These are phyloP conservation scores for Dromas ardeola DNA, from an alignment of 2,113 vertebrate species.

Conservation along the genomic window DNA sequence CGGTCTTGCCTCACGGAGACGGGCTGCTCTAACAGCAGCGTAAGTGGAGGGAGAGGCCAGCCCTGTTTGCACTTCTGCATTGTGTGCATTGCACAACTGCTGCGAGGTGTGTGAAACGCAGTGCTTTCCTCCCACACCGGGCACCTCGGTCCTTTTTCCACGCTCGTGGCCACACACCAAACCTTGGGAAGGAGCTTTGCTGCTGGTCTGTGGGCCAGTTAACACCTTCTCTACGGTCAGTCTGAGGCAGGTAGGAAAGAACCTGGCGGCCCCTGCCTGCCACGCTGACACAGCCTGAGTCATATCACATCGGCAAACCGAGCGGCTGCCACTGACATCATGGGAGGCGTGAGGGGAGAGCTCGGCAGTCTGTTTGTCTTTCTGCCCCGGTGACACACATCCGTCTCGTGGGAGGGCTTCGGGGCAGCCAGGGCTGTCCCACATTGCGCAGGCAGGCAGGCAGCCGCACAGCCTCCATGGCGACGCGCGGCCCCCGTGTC, in stretches of 20 bases:
- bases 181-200: fast-evolving
- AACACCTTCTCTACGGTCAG: neutral
- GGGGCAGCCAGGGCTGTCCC: neutral
- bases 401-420: neutral
- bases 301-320: neutral
- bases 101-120: fast-evolving
- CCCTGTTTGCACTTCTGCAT: neutral
- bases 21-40: fast-evolving
- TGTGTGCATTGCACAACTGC: fast-evolving
- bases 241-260: neutral
- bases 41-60: neutral
- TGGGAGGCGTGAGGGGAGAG: neutral
- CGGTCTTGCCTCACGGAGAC: neutral
- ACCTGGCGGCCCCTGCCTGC: neutral
- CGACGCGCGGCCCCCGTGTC: fast-evolving
- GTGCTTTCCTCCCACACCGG: neutral
- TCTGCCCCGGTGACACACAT: constrained; percentile 21
- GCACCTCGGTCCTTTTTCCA: fast-evolving
- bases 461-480: neutral
- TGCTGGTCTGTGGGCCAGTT: fast-evolving
- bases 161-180: fast-evolving
- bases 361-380: neutral
- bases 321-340: neutral
- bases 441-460: neutral
- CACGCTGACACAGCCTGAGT: neutral